A percentile compares a stretch with the other conserved stretches of the same genome.
These are phyloP conservation scores for Sinosuthora webbiana DNA, from an alignment of 2,113 vertebrate species.

Conservation along the genomic window DNA sequence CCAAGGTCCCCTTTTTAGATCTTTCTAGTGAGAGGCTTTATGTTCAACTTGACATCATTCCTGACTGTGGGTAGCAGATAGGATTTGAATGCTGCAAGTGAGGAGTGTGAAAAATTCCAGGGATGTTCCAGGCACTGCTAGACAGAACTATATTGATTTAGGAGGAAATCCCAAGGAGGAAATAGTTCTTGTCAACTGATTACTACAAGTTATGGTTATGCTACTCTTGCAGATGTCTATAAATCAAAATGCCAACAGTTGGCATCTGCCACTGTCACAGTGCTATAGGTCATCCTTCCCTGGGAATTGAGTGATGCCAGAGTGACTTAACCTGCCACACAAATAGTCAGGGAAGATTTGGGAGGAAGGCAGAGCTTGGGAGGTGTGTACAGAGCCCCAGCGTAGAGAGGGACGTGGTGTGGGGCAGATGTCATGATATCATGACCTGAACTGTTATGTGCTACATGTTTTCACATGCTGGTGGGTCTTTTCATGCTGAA, in stretches of 20 bases:
- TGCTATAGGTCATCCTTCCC: conserved; percentile 2
- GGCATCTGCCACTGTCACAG: conserved; percentile 40
- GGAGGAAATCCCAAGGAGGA: conserved; percentile 56
- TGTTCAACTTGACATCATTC: not conserved
- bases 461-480: not conserved
- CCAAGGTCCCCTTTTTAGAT: not conserved
- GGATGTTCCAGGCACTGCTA: not conserved
- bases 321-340: not conserved
- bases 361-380: not conserved
- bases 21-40: not conserved
- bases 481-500: not conserved
- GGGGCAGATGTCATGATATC: not conserved
- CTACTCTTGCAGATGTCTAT: not conserved
- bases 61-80: not conserved
- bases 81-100: not conserved
- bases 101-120: conserved; percentile 10
- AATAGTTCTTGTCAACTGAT: conserved; percentile 55
- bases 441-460: not conserved
- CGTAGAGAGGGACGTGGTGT: accelerated
- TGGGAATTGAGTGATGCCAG: not conserved
- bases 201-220: conserved; percentile 37
- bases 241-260: conserved; percentile 32
- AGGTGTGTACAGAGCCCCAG: not conserved
- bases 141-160: conserved; percentile 40
- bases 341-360: not conserved